phyloP scores from a whole-genome alignment of 1,140 invertebrate genomes.

The Sycobia sp. region DNA sequence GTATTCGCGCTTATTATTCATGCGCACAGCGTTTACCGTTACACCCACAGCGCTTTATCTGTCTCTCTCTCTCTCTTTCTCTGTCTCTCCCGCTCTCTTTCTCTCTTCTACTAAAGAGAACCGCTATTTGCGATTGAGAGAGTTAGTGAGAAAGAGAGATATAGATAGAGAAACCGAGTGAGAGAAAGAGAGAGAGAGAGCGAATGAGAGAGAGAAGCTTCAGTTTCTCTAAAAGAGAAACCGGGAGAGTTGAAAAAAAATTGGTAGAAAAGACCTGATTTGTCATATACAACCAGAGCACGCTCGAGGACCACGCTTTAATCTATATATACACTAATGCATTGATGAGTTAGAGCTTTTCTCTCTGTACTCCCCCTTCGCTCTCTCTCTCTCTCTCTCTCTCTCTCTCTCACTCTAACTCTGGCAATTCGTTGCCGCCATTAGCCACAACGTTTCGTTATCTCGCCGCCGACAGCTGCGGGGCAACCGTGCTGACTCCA shows the following conservation, averaged over 20 bases:
- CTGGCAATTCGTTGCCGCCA: constrained; percentile 21
- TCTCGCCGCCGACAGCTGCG: constrained; percentile 13
- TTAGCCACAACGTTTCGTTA: constrained; percentile 19
- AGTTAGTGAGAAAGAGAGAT: neutral
- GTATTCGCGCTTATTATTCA: constrained; percentile 46
- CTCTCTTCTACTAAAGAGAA: constrained; percentile 19
- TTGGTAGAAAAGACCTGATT: constrained; percentile 31
- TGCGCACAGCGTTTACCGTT: constrained; percentile 29
- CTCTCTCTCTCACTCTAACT: too few relatives aligned
- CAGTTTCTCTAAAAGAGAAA: neutral
- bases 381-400: too few relatives aligned
- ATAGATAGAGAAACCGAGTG: neutral
- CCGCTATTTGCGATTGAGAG: too few relatives aligned
- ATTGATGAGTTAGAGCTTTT: too few relatives aligned
- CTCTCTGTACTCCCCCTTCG: too few relatives aligned
- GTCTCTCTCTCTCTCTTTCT: too few relatives aligned
- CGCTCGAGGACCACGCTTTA: too few relatives aligned
- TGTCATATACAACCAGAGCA: constrained; percentile 31
- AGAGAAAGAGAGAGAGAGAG: too few relatives aligned
- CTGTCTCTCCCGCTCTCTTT: too few relatives aligned
- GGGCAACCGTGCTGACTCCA: neutral
- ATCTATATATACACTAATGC: constrained; percentile 13
- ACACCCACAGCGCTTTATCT: too few relatives aligned
- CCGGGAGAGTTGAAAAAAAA: neutral
- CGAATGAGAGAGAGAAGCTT: too few relatives aligned